phyloP scores from a whole-genome alignment of 2,888 invertebrate species.

The Euplagia quadripunctaria region DNA sequence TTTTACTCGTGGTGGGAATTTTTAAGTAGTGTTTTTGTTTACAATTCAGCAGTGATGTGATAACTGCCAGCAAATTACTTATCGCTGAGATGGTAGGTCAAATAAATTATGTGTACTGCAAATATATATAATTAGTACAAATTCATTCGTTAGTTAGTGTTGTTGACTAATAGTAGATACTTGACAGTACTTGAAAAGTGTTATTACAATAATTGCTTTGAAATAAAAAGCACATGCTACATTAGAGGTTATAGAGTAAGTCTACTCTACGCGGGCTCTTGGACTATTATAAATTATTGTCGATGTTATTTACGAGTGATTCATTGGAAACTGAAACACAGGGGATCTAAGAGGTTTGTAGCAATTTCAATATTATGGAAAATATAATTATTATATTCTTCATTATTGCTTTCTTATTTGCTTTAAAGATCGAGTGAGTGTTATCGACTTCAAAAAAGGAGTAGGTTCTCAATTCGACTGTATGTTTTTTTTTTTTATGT shows the following conservation, averaged over 20 bases:
- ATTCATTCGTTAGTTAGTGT: neutral
- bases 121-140: neutral
- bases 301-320: neutral
- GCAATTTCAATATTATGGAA: neutral
- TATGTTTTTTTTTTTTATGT: no score
- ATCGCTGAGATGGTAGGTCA: constrained; percentile 2
- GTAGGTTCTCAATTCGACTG: no score
- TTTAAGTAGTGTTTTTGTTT: neutral
- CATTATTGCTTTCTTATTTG: no score
- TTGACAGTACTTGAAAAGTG: no score
- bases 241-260: no score
- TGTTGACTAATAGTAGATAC: neutral
- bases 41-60: neutral
- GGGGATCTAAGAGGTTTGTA: neutral
- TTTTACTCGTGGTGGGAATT: neutral
- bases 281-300: no score
- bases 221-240: no score
- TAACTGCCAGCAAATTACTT: neutral
- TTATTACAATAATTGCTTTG: no score
- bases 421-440: no score
- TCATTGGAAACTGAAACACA: neutral
- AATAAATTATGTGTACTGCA: neutral
- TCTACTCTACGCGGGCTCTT: no score
- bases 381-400: no score
- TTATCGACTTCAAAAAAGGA: no score